Evolutionary conservation across 2,888 invertebrate species (phyloP).

Genomic region (Agrotis exclamationis): DNA sequence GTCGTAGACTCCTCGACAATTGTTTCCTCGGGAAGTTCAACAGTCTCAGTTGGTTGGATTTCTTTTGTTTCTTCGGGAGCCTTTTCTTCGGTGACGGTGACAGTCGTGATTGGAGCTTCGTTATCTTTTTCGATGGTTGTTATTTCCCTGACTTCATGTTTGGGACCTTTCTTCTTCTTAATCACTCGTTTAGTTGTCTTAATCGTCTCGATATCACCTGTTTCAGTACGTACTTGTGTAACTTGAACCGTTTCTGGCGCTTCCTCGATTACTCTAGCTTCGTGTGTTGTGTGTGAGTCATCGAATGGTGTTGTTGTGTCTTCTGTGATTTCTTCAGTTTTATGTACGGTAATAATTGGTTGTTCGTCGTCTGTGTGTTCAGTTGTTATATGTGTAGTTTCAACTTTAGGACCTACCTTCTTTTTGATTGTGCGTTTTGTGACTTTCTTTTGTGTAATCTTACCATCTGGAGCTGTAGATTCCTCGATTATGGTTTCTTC

Average conservation of each 20-base stretch:
- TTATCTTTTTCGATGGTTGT: conserved; percentile 47
- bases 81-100: conserved; percentile 76
- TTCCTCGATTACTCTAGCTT: conserved; percentile 4
- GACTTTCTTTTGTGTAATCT: no score
- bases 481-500: no score
- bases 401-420: no score
- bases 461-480: no score
- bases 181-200: conserved; percentile 26
- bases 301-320: no score
- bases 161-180: conserved; percentile 30
- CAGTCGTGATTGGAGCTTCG: conserved; percentile 55
- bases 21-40: conserved; percentile 61
- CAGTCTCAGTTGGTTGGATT: conserved; percentile 43
- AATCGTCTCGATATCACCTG: neutral
- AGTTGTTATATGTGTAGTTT: no score
- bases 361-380: no score
- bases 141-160: conserved; percentile 65
- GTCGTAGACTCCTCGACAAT: neutral
- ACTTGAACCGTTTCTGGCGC: conserved; percentile 6
- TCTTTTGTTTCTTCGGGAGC: conserved; percentile 62
- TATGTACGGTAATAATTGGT: no score
- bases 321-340: no score
- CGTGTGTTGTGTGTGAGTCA: no score
- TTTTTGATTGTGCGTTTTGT: no score
- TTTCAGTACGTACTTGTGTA: no score